Conservation (phyloP, 2,113 vertebrate genomes). For the Istiophorus platypterus region DNA sequence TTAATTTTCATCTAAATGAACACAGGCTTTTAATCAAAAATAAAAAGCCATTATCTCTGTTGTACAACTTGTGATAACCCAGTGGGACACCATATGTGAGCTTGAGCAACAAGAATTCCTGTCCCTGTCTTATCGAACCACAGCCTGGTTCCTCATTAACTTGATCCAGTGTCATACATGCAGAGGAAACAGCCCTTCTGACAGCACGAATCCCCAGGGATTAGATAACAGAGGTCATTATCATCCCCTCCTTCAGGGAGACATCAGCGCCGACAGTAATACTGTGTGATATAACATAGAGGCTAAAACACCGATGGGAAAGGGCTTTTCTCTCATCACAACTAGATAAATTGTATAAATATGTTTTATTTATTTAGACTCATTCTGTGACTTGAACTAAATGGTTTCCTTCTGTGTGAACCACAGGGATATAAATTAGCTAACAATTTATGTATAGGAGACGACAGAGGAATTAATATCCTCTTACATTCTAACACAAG, state of each 20-base stretch:
- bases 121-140: conserved; percentile 45
- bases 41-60: conserved; percentile 33
- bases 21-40: conserved; percentile 35
- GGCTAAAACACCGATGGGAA: conserved; percentile 30
- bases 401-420: conserved; percentile 1
- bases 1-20: conserved; percentile 48
- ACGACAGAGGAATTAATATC: conserved; percentile 43
- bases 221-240: conserved; percentile 67
- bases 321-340: conserved; percentile 41
- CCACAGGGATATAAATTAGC: conserved; percentile 27
- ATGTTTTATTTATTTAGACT: conserved; percentile 2
- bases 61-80: conserved; percentile 42
- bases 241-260: conserved; percentile 38
- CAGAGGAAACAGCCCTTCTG: conserved; percentile 54
- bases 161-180: conserved; percentile 52
- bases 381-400: not conserved
- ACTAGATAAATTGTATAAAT: conserved; percentile 6
- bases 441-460: conserved; percentile 41
- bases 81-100: conserved; percentile 28
- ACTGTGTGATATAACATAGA: conserved; percentile 45
- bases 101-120: conserved; percentile 17
- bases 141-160: conserved; percentile 58
- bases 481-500: conserved; percentile 40
- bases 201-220: conserved; percentile 50
- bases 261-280: conserved; percentile 53